A percentile compares a stretch with the other conserved stretches of the same genome.
Evolutionary conservation across 2,888 invertebrate genomes (phyloP).

Genomic region (Archaeoteleia sp.): DNA sequence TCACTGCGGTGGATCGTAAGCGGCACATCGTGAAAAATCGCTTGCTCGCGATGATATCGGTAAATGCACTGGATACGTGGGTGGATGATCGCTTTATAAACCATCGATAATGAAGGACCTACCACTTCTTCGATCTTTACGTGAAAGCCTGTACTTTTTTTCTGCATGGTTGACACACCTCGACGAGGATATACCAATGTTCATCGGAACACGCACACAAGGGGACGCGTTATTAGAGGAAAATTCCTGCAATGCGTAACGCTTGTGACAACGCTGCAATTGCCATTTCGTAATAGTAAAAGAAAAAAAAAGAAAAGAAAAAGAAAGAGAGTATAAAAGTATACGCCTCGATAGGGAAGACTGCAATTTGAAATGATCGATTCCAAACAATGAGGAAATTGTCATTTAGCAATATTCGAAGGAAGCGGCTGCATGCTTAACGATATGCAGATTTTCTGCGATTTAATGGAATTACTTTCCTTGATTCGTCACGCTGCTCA

Average conservation of each 20-base stretch:
- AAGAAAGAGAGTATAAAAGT: slow-evolving; percentile 19
- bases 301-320: slow-evolving; percentile 27
- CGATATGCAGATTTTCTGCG: slow-evolving; percentile 14
- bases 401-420: slow-evolving; percentile 41
- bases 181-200: slow-evolving; percentile 30
- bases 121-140: slow-evolving; percentile 53
- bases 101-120: slow-evolving; percentile 57
- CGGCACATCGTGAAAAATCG: background rate
- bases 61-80: slow-evolving; percentile 36
- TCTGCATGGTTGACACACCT: slow-evolving; percentile 49
- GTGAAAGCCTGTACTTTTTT: slow-evolving; percentile 51
- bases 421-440: slow-evolving; percentile 23
- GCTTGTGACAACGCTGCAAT: slow-evolving; percentile 42
- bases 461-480: slow-evolving; percentile 39
- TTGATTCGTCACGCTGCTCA: slow-evolving; percentile 35
- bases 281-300: slow-evolving; percentile 43
- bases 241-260: slow-evolving; percentile 49
- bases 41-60: slow-evolving; percentile 4
- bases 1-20: slow-evolving; percentile 5
- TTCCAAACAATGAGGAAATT: slow-evolving; percentile 46
- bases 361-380: slow-evolving; percentile 37
- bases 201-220: slow-evolving; percentile 50
- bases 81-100: slow-evolving; percentile 60
- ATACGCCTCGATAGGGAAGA: slow-evolving; percentile 27
- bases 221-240: slow-evolving; percentile 34